A percentile compares a stretch with the other conserved stretches of the same genome.
Conservation (phyloP, 2,113 vertebrate genomes). For the Sula dactylatra region DNA sequence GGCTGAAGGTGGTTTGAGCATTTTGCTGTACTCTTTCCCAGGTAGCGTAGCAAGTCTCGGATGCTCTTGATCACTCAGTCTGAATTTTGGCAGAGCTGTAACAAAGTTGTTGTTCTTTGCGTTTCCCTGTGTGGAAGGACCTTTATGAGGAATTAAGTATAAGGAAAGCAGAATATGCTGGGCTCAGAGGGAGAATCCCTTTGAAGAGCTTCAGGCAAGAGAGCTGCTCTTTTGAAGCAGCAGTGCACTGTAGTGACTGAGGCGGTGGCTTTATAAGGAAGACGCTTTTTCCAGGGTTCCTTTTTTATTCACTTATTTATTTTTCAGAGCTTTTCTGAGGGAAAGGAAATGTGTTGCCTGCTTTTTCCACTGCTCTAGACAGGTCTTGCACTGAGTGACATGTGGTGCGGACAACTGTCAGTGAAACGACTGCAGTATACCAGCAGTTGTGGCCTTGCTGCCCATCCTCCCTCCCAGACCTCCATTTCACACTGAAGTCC, state of each 20-base stretch:
- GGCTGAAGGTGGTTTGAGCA: neutral
- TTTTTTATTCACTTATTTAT: neutral
- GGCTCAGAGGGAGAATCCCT: neutral
- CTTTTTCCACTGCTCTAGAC: neutral
- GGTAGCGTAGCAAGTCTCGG: no score
- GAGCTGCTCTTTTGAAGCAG: neutral
- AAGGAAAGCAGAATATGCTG: neutral
- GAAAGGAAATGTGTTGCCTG: neutral
- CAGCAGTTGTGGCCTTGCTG: neutral
- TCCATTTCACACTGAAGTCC: neutral
- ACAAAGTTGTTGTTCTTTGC: neutral
- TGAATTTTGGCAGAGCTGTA: neutral
- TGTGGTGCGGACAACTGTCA: accelerated
- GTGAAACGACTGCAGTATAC: neutral
- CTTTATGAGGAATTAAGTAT: neutral
- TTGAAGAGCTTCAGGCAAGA: neutral
- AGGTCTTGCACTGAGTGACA: neutral
- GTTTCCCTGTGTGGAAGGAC: neutral
- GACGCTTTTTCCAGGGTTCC: neutral
- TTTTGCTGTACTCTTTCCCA: neutral
- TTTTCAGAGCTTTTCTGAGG: neutral
- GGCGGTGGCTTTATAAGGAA: neutral
- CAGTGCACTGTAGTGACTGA: neutral
- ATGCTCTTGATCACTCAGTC: neutral
- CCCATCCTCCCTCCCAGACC: neutral